Evolutionary conservation across 2,888 invertebrate species (phyloP), one percentile per base, ranked within the genome.

Genomic region (Hartigia nigra): DNA sequence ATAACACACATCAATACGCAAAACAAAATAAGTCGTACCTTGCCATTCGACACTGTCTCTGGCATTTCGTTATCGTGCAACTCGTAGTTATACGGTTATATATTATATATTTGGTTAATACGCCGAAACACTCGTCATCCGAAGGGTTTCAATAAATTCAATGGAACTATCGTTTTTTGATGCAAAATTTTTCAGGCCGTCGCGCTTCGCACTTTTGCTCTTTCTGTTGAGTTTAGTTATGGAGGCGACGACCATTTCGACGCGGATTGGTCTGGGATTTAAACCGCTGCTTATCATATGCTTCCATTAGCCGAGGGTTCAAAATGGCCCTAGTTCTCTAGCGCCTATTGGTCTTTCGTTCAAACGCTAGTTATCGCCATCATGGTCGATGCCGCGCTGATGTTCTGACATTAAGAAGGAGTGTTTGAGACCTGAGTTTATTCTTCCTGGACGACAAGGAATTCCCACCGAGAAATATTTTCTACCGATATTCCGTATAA

Each of bases 361-460:
- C 55, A 55, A 55, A 55, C 23, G 90, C 89, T 90, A 90, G 89
- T 90, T 90, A 88, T 86, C 88, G 87, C 86, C 55, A 55, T 55
- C 55, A 84, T 87, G 34, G 72, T 85, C 86, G 86, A 90, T 88
- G 88, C 84, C 81, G 82, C 84, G 82, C 82, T 84, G 84, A 86
- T 88, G 87, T 88, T 89, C 89, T 90, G 88, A 90, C 90, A 88
- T 89, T 90, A 87, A 86, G 86, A 87, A 55, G 55, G 55, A 55
- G 55, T 55, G 55, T 23, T 55, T 55, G 55, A 9, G 55, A 55
- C 23, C 55, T 55, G 55, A 55, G 55, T 23, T 55, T 55, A 55
- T 55, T 55, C 55, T 55, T 55, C 55, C 23, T 55, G 55, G 55
- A 55, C 55, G 23, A 55, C 23, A 55, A 55, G 55, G 55, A 55